These are phyloP conservation scores for Micronisus gabar DNA, from an alignment of 2,113 vertebrate genomes.

Conservation along the genomic window DNA sequence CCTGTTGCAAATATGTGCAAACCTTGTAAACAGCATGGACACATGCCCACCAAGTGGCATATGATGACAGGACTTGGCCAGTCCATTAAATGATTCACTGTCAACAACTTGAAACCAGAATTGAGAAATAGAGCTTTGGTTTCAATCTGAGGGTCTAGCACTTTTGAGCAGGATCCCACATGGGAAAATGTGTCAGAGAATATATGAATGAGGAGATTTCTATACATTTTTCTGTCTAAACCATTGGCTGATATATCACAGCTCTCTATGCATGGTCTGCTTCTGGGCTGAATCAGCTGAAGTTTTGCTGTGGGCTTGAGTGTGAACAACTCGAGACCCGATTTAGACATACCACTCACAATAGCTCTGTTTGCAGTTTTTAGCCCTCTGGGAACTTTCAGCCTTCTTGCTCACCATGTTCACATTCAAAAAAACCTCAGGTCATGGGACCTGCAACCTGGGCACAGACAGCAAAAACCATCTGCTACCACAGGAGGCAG, in stretches of 20 bases:
- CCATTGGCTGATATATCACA: neutral
- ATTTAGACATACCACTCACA: neutral
- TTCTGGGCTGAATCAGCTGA: neutral
- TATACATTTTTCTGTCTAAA: neutral
- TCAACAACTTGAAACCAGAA: neutral
- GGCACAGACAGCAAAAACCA: neutral
- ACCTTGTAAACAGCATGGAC: neutral
- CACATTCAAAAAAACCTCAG: neutral
- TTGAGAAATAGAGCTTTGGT: neutral
- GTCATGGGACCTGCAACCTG: neutral
- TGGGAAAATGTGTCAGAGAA: neutral
- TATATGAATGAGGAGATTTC: neutral
- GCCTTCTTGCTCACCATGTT: neutral
- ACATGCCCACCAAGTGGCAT: neutral
- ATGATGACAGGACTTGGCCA: neutral
- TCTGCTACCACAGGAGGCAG: neutral
- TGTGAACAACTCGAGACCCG: neutral
- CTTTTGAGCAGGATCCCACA: neutral
- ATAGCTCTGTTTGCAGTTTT: neutral
- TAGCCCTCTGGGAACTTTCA: neutral
- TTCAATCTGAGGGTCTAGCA: neutral
- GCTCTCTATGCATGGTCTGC: neutral
- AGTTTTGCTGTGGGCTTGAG: neutral
- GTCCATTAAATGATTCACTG: neutral
- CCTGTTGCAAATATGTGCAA: neutral